Percentiles rank a stretch among this genome's conserved stretches.
Evolutionary conservation across 2,113 vertebrate species (phyloP).

Genomic region (Oryzias woworae): DNA sequence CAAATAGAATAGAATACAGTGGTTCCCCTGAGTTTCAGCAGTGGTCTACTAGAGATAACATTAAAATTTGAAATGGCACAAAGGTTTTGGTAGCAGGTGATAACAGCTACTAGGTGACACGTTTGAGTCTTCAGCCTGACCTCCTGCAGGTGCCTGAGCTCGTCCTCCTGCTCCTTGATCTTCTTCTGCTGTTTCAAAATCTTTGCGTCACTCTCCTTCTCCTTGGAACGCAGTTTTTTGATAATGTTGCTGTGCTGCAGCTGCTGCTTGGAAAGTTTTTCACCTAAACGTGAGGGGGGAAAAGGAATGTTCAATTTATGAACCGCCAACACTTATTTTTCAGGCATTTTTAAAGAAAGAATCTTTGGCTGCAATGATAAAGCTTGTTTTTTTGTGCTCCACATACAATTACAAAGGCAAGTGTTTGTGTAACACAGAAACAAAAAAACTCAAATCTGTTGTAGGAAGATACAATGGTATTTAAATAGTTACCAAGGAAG

Average conservation of each 20-base stretch:
- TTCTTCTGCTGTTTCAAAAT: constrained; percentile 87
- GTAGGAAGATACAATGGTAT: not conserved
- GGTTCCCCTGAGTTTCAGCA: no score
- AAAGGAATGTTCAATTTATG: not conserved
- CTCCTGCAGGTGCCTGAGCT: constrained; percentile 89
- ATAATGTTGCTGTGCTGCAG: constrained; percentile 96
- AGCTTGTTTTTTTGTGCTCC: no score
- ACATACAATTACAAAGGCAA: no score
- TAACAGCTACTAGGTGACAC: not conserved
- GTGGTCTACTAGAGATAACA: no score
- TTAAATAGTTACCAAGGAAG: not conserved
- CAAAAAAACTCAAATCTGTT: no score
- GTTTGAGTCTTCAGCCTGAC: constrained; percentile 54
- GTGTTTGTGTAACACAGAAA: no score
- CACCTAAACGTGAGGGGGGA: constrained; percentile 76
- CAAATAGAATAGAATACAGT: no score
- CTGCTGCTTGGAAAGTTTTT: constrained; percentile 98
- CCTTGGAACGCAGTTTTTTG: constrained; percentile 94
- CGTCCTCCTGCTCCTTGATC: constrained; percentile 89
- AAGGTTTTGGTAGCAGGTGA: no score
- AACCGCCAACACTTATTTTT: no score
- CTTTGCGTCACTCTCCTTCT: constrained; percentile 87
- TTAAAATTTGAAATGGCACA: no score
- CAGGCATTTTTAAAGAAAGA: no score
- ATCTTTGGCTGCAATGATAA: no score